These are phyloP conservation scores for Caerostris extrusa DNA, from an alignment of 1,140 invertebrate genomes.

Conservation along the genomic window DNA sequence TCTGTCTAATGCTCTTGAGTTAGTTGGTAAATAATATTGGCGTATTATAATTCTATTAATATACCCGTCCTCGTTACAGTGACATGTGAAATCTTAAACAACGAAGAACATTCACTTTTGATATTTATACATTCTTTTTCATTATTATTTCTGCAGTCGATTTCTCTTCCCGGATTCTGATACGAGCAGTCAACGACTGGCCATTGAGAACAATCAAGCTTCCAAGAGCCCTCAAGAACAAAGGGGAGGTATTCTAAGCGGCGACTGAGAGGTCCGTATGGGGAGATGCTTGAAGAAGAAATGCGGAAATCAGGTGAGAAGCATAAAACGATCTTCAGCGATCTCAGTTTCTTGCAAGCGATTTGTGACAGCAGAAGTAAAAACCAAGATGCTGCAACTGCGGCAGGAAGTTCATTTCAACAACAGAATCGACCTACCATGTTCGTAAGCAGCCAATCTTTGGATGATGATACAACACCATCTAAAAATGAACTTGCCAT, in stretches of 20 bases:
- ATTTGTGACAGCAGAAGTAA: slow-evolving; percentile 77
- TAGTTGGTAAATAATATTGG: not conserved
- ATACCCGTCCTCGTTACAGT: not conserved
- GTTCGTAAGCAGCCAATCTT: slow-evolving; percentile 80
- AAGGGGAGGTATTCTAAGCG: slow-evolving; percentile 86
- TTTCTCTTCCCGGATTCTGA: slow-evolving; percentile 59
- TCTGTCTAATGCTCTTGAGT: not conserved
- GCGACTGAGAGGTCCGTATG: slow-evolving; percentile 88
- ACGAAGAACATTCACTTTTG: not conserved
- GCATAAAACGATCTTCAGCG: slow-evolving; percentile 81
- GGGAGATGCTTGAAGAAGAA: slow-evolving; percentile 91
- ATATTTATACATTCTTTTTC: not conserved
- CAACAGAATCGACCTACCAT: slow-evolving; percentile 54
- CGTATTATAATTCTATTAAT: not conserved
- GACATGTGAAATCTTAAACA: not conserved
- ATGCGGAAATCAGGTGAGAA: slow-evolving; percentile 88
- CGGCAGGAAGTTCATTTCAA: not conserved
- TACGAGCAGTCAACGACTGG: slow-evolving; percentile 45
- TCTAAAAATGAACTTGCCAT: slow-evolving; percentile 44
- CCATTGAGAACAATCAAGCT: slow-evolving; percentile 46
- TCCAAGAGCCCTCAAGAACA: slow-evolving; percentile 79
- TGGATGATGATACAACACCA: slow-evolving; percentile 82
- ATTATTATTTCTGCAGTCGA: not conserved
- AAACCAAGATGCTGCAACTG: not conserved
- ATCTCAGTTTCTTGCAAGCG: slow-evolving; percentile 84